A percentile compares a stretch with the other conserved stretches of the same genome.
Conservation (phyloP, 2,113 vertebrate genomes). For the Echinops telfairi region DNA sequence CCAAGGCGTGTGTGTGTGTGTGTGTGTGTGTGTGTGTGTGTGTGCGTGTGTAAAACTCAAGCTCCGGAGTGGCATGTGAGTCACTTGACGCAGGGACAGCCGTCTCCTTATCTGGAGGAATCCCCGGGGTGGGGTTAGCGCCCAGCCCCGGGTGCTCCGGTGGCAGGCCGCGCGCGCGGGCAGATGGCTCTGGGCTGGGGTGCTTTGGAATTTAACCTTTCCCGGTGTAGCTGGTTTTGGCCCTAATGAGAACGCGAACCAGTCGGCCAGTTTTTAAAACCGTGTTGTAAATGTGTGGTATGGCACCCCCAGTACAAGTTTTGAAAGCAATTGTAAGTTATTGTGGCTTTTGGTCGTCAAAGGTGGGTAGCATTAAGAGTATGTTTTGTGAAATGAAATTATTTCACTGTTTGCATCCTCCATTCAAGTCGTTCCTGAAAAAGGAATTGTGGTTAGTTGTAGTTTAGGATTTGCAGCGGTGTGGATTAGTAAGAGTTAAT, state of each 20-base stretch:
- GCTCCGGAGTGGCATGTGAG: background rate
- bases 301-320: background rate
- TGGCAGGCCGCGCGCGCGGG: background rate
- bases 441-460: conserved; percentile 48
- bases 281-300: background rate
- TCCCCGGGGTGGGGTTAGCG: background rate
- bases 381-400: conserved; percentile 23
- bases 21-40: too few species aligned
- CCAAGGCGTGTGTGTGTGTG: background rate
- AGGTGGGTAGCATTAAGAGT: conserved; percentile 53
- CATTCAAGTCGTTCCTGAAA: background rate
- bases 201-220: conserved; percentile 72
- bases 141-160: background rate
- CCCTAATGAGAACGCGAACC: background rate
- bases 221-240: conserved; percentile 12
- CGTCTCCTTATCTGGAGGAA: conserved; percentile 13
- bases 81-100: background rate
- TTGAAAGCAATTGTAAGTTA: conserved; percentile 41
- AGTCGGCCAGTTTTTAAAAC: background rate
- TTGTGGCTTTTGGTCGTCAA: conserved; percentile 21
- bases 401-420: conserved; percentile 9
- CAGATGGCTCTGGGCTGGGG: background rate
- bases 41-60: background rate
- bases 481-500: background rate
- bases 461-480: background rate